phyloP scores from a whole-genome alignment of 2,888 invertebrate genomes.

The Diaphora mendica region DNA sequence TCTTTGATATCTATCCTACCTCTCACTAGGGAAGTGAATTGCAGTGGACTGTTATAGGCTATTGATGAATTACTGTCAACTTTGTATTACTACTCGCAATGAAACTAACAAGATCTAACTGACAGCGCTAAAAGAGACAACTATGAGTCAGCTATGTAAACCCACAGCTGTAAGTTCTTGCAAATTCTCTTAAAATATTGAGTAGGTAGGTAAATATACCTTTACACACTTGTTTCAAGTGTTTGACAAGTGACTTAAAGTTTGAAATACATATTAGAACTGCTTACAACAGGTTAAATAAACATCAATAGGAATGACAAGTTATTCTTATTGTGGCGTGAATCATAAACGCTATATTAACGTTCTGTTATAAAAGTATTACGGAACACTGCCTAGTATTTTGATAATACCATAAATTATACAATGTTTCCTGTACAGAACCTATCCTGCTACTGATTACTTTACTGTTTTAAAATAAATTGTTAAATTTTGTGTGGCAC shows the following conservation, averaged over 20 bases:
- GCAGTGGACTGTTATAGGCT: too few species aligned
- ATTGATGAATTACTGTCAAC: too few species aligned
- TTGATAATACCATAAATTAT: too few species aligned
- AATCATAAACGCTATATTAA: not conserved
- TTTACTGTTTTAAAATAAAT: too few species aligned
- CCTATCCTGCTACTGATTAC: too few species aligned
- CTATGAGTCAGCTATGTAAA: constrained; percentile 1
- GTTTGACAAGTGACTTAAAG: constrained; percentile 9
- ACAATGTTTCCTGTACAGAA: too few species aligned
- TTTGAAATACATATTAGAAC: not conserved
- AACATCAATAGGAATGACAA: too few species aligned
- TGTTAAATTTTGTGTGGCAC: too few species aligned
- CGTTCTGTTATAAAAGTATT: not conserved
- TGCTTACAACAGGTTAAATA: not conserved
- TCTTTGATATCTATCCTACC: too few species aligned
- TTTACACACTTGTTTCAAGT: not conserved
- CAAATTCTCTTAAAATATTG: not conserved
- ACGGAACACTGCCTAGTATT: not conserved
- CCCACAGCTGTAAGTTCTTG: not conserved
- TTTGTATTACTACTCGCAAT: too few species aligned
- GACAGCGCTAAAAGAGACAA: not conserved
- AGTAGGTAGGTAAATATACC: not conserved
- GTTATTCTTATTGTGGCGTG: not conserved
- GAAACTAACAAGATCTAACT: too few species aligned
- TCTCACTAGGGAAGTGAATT: too few species aligned